Evolutionary conservation across 2,797 vertebrate genomes (phyloP), one percentile per base, ranked within the genome.

Genomic region (Enteromius thamalakanensis): DNA sequence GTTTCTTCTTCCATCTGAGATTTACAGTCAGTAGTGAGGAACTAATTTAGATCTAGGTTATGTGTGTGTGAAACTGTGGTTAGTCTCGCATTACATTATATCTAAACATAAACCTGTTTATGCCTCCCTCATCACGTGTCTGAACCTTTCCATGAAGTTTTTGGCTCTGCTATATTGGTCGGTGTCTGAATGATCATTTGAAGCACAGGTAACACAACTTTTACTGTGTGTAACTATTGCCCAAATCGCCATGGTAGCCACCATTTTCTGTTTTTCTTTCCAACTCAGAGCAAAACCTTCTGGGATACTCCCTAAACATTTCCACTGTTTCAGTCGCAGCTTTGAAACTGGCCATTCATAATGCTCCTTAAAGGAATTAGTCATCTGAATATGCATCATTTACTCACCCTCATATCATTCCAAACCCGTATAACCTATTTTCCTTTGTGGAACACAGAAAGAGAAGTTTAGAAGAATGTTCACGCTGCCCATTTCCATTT

Each of bases 231-330:
- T 40, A 37, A 49, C 80, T 79, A 45, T 47, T 85, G 68, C 55
- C 21, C 74, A 64, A 75, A 69, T 62, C 49, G 9, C 29, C 74
- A 85, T 65, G 72, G 68, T 74, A 81, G 79, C 74, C 76, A 76
- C 29, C 76, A 60, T 74, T 75, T 53, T 65, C 40, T 87, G 80
- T 87, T 87, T 85, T 85, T 82, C 80, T 87, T 83, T 85, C 86
- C 84, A 83, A 34, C 49, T 78, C 40, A 67, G 37, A 29, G 34
- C 34, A 64, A 82, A 82, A 49, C 68, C 10, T 75, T 76, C 76
- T 82, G 49, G 60, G 21, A 49, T 69, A 72, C 68, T 79, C 70
- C 60, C 58, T 80, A 69, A 70, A 76, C 64, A 68, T 80, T 85
- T 80, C 72, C 76, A 76, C 86, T 67, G 29, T 80, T 77, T 79